These are phyloP conservation scores for Perca schrenkii DNA, from an alignment of 2,113 vertebrate genomes.

Conservation along the genomic window DNA sequence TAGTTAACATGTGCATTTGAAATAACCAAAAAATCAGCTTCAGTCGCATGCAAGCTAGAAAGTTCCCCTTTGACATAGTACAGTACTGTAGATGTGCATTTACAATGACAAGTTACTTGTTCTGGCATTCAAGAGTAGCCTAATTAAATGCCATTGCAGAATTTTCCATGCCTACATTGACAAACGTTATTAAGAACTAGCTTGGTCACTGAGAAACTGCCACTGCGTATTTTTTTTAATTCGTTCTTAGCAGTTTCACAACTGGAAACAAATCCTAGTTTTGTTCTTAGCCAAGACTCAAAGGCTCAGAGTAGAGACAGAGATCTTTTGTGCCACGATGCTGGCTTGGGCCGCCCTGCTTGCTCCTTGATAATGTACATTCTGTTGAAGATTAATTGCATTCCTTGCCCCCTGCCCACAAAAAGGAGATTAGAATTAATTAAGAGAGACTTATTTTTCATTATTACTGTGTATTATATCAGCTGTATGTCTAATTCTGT, in stretches of 20 bases:
- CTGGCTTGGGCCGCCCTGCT: conserved; percentile 22
- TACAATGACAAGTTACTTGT: background rate
- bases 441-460: conserved; percentile 29
- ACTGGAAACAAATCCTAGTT: conserved; percentile 57
- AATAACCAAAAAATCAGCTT: background rate
- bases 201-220: conserved; percentile 18
- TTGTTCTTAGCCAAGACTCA: conserved; percentile 49
- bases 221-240: conserved; percentile 23
- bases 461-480: background rate
- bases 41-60: background rate
- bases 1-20: background rate
- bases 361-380: conserved; percentile 44
- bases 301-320: conserved; percentile 63
- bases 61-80: background rate
- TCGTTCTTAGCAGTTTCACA: conserved; percentile 48
- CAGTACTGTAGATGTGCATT: background rate
- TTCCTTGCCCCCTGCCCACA: conserved; percentile 31
- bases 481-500: too few species aligned
- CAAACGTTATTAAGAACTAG: conserved; percentile 8
- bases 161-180: conserved; percentile 3
- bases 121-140: background rate
- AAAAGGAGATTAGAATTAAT: conserved; percentile 52
- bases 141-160: background rate
- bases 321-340: conserved; percentile 58
- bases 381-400: conserved; percentile 66